Evolutionary conservation across 1,140 invertebrate genomes (phyloP).

Genomic region (Andrena cerasifolii): DNA sequence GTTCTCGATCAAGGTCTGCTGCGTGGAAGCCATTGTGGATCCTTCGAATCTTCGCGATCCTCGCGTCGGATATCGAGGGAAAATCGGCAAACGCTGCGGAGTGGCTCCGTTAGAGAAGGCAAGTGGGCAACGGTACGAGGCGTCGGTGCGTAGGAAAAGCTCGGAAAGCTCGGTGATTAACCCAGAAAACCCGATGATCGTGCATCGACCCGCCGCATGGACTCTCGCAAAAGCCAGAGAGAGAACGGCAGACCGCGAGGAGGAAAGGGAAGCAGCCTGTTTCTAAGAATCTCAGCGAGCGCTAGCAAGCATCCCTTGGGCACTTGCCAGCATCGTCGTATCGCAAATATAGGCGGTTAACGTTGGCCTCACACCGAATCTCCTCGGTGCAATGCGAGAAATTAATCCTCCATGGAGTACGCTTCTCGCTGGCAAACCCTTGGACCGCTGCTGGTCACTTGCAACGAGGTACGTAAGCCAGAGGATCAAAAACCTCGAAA

Average conservation of each 20-base stretch:
- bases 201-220: constrained; percentile 60
- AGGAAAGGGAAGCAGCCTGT: constrained; percentile 47
- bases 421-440: not conserved
- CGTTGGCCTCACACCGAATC: constrained; percentile 43
- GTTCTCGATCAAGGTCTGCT: not conserved
- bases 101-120: too few relatives aligned
- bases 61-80: not conserved
- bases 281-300: constrained; percentile 67
- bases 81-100: not conserved
- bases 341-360: constrained; percentile 67
- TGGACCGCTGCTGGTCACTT: not conserved
- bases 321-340: constrained; percentile 60
- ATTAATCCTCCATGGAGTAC: not conserved
- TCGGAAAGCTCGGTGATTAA: constrained; percentile 65
- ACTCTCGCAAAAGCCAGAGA: constrained; percentile 41
- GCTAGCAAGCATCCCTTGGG: constrained; percentile 68
- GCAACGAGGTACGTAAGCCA: too few relatives aligned
- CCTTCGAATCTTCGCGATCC: too few relatives aligned
- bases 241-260: constrained; percentile 21
- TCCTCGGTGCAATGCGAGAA: not conserved
- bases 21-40: too few relatives aligned
- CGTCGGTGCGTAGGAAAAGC: not conserved
- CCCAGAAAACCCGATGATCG: constrained; percentile 69
- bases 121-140: too few relatives aligned
- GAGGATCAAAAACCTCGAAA: too few relatives aligned